A percentile compares a stretch with the other conserved stretches of the same genome.
Conservation (phyloP, 2,888 invertebrate genomes). For the Plagiodera versicolora region DNA sequence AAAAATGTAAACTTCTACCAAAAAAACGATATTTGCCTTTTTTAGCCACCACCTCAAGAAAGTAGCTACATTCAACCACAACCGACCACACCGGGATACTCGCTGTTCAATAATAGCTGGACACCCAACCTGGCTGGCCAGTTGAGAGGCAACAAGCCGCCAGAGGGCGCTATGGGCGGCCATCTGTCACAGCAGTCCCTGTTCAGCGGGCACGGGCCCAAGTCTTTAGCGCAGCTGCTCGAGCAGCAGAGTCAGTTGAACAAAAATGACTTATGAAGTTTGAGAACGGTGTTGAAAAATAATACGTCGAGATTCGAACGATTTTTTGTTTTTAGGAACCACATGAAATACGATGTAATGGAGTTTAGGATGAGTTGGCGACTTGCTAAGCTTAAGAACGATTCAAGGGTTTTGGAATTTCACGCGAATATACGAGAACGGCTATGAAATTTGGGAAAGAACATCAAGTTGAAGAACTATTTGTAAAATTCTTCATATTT, state of each 20-base stretch:
- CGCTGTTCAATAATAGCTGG: constrained; percentile 54
- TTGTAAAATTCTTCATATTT: too few species aligned
- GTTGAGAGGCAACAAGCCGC: constrained; percentile 34
- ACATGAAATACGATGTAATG: neutral
- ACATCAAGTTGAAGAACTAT: too few species aligned
- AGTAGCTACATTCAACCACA: constrained; percentile 22
- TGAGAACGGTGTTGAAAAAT: neutral
- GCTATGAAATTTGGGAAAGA: too few species aligned
- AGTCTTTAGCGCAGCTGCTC: constrained; percentile 76
- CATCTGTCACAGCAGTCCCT: constrained; percentile 62
- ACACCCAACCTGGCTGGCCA: constrained; percentile 49
- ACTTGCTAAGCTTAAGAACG: too few species aligned
- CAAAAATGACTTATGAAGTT: constrained; percentile 36
- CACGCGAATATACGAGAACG: too few species aligned
- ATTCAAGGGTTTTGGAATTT: too few species aligned
- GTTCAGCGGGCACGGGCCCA: constrained; percentile 72
- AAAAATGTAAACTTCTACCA: neutral
- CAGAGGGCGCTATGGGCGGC: constrained; percentile 16
- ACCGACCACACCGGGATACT: constrained; percentile 46
- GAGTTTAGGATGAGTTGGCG: neutral
- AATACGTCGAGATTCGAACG: too few species aligned
- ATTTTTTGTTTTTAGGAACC: neutral
- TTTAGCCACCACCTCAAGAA: constrained; percentile 24
- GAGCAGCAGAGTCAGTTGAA: constrained; percentile 66
- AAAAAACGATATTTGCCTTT: too few species aligned